Percentiles rank a stretch among this genome's conserved stretches.
These are phyloP conservation scores for Gavia stellata DNA, from an alignment of 2,113 vertebrate genomes.

Conservation along the genomic window DNA sequence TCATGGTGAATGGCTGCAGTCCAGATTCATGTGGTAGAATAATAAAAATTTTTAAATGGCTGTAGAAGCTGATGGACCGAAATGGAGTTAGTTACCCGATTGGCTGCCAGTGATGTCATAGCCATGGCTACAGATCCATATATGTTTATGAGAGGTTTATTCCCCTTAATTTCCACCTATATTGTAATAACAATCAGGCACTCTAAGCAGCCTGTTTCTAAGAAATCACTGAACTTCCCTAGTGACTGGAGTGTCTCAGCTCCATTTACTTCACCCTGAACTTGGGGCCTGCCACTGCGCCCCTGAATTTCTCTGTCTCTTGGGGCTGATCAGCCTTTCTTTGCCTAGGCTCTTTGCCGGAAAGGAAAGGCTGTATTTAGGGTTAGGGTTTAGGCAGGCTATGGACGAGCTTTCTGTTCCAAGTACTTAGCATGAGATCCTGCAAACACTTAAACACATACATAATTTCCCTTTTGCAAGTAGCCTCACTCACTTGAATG, in stretches of 20 bases:
- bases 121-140: neutral
- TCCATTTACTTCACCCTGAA: neutral
- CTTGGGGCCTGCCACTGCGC: neutral
- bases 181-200: neutral
- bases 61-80: constrained; percentile 49
- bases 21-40: constrained; percentile 63
- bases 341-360: neutral
- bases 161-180: constrained; percentile 22
- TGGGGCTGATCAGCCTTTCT: neutral
- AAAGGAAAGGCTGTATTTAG: neutral
- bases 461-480: constrained; percentile 26
- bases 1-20: constrained; percentile 50
- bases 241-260: neutral
- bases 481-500: constrained; percentile 6
- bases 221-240: neutral
- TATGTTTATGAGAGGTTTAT: constrained; percentile 43
- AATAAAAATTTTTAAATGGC: constrained; percentile 47
- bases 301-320: neutral
- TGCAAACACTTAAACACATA: neutral
- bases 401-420: neutral
- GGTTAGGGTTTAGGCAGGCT: neutral
- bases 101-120: constrained; percentile 52
- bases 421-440: neutral
- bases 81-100: constrained; percentile 17
- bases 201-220: neutral